Base-by-base conservation (phyloP, 1,140 invertebrate species). In the Thrips palmi region DNA sequence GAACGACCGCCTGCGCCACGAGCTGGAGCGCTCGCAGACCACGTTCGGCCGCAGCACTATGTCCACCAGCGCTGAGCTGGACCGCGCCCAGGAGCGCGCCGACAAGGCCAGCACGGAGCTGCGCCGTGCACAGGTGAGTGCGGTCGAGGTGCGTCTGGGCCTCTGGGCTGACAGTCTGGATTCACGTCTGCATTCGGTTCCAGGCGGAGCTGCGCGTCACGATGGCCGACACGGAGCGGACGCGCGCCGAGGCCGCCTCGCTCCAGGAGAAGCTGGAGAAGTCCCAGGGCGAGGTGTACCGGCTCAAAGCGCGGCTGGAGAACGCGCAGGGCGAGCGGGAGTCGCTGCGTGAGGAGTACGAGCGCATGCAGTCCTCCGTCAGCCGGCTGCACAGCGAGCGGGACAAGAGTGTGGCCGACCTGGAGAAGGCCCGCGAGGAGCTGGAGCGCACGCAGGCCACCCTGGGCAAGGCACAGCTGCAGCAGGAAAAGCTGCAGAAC, bases 251-350 rank as follows among this genome's bases (percentile, higher is more conserved):
- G 54, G 72, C 79, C 1, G 71, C 80, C 37, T 76, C 76, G 22
- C 62, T 89, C 22, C 87, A 92, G 59, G 87, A 92, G 53, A 92
- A 92, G 53, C 56, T 87, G 29, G 83, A 88, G 57, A 88, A 91
- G 59, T 86, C 83, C 33, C 87, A 92, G 57, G 86, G 86, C 35
- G 88, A 93, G 58, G 86, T 93, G 10, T 92, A 92, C 53, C 69
- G 86, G 50, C 65, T 92, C 40, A 91, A 92, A 58, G 87, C 87
- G 10, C 78, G 86, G 54, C 62, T 93, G 48, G 88, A 92, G 63
- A 92, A 92, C 60, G 84, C 86, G 52, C 85, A 91, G 62, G 79
- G 78, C 37, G 87, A 93, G 60, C 83, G 87, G 51, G 85, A 91
- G 49, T 88, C 79, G 53, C 59, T 92, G 35, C 80, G 86, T 34